Conservation (phyloP, 2,888 invertebrate species). For the Cantharis lateralis region DNA sequence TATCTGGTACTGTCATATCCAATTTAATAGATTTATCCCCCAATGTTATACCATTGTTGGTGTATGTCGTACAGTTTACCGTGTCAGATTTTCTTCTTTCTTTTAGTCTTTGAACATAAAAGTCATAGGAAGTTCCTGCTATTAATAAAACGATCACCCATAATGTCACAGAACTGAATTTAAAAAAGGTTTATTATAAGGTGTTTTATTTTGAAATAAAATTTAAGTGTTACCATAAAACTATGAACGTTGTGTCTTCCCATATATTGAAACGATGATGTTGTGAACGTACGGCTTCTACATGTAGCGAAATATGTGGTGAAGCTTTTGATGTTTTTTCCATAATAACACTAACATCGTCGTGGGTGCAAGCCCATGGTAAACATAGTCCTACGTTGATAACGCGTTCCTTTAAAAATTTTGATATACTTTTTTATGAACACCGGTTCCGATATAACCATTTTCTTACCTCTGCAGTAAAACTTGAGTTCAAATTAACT, state of each 20-base stretch:
- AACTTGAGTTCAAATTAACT: constrained; percentile 62
- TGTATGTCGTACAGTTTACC: constrained; percentile 57
- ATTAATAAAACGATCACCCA: constrained; percentile 63
- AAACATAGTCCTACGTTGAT: constrained; percentile 78
- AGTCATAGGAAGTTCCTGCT: constrained; percentile 73
- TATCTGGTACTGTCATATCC: constrained; percentile 52
- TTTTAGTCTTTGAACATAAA: constrained; percentile 62
- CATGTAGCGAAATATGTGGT: constrained; percentile 58
- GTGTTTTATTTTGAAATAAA: neutral
- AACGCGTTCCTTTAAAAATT: constrained; percentile 64
- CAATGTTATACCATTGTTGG: constrained; percentile 48
- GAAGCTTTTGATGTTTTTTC: constrained; percentile 60
- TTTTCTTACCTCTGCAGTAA: constrained; percentile 59
- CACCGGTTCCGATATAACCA: neutral
- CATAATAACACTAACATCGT: constrained; percentile 65
- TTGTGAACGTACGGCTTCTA: constrained; percentile 71
- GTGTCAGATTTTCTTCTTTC: constrained; percentile 54
- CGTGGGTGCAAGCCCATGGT: constrained; percentile 69
- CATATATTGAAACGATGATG: constrained; percentile 68
- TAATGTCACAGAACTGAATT: constrained; percentile 46
- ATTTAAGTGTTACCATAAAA: constrained; percentile 64
- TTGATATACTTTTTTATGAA: neutral
- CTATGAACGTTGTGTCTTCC: constrained; percentile 72
- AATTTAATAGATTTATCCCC: constrained; percentile 43
- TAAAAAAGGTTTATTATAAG: neutral